Evolutionary conservation across 2,113 vertebrate genomes (phyloP).

Genomic region (Pelmatolapia mariae): DNA sequence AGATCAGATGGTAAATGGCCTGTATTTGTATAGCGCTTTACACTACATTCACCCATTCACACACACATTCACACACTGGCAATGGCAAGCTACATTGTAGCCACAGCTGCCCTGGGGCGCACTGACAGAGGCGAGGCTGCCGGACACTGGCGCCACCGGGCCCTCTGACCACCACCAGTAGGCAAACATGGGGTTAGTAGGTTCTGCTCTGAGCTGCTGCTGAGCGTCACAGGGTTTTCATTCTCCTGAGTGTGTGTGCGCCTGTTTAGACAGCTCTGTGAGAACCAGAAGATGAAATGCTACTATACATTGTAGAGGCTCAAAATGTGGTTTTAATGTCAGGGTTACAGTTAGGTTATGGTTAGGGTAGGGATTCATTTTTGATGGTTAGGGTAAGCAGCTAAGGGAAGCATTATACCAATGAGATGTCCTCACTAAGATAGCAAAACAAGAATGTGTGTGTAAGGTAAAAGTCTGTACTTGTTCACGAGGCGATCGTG

Average conservation of each 20-base stretch:
- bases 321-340: background rate
- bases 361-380: rapidly evolving
- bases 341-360: background rate
- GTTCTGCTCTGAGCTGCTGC: background rate
- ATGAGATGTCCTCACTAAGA: background rate
- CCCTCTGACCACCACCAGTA: too few species aligned
- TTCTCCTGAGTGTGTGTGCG: background rate
- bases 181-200: too few species aligned
- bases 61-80: too few species aligned
- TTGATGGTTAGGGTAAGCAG: background rate
- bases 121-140: too few species aligned
- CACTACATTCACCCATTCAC: too few species aligned
- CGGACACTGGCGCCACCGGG: too few species aligned
- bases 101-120: too few species aligned
- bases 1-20: too few species aligned
- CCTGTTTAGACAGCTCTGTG: background rate
- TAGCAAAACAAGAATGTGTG: background rate
- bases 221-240: background rate
- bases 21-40: too few species aligned
- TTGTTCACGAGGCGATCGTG: rapidly evolving
- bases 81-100: too few species aligned
- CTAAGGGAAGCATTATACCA: background rate
- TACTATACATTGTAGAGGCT: background rate
- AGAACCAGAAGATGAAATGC: background rate
- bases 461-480: background rate